Evolutionary conservation across 2,797 vertebrate species (phyloP).

Genomic region (Liasis olivaceus): DNA sequence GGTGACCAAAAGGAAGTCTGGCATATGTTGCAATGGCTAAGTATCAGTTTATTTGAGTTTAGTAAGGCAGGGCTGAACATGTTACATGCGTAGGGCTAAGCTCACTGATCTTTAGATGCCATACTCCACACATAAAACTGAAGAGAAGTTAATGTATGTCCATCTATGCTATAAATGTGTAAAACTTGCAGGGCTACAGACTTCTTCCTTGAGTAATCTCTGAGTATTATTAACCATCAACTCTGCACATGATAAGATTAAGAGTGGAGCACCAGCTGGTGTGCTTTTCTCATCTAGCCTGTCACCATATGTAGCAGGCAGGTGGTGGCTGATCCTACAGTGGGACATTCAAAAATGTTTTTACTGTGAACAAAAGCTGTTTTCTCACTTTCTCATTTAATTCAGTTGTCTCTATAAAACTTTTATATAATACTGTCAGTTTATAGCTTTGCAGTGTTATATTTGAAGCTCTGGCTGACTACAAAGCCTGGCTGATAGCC

Average conservation of each 20-base stretch:
- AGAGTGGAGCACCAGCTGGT: neutral
- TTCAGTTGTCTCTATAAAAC: neutral
- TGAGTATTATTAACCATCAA: neutral
- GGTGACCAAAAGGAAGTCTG: neutral
- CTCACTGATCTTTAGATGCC: neutral
- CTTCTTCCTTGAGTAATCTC: neutral
- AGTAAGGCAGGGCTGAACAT: neutral
- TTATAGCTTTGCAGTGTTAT: neutral
- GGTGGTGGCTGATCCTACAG: neutral
- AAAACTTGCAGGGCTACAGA: neutral
- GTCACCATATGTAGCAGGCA: neutral
- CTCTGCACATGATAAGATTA: neutral
- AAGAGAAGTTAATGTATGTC: neutral
- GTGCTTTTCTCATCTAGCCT: neutral
- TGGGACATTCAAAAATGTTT: slow-evolving; percentile 3
- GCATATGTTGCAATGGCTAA: neutral
- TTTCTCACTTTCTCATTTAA: slow-evolving; percentile 2
- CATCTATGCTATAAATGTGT: neutral
- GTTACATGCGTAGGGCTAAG: neutral
- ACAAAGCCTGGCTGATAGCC: neutral
- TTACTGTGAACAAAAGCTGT: neutral
- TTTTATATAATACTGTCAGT: neutral
- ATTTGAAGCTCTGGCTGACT: neutral
- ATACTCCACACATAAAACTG: neutral
- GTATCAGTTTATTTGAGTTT: neutral